Evolutionary conservation across 2,113 vertebrate species (phyloP).

Genomic region (Amazona guildingii): DNA sequence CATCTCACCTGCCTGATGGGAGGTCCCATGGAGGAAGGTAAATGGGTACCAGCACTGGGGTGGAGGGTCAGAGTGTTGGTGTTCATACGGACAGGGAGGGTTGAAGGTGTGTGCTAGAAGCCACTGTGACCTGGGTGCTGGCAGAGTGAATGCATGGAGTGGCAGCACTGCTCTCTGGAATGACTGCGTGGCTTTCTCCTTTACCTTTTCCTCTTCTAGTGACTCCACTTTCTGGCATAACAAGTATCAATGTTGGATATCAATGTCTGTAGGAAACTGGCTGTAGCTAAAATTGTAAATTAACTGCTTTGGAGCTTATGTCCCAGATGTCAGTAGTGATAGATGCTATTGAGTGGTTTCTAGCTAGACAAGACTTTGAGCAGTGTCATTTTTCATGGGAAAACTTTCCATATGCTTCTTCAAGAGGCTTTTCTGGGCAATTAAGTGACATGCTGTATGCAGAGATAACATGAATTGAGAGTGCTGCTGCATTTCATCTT

Average conservation of each 20-base stretch:
- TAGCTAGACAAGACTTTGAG: constrained; percentile 34
- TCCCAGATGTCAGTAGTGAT: constrained; percentile 35
- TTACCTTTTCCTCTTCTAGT: not conserved
- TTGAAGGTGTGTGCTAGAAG: not conserved
- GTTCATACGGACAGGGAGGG: not conserved
- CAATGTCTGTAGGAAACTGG: not conserved
- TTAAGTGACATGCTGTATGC: constrained; percentile 4
- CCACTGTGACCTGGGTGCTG: not conserved
- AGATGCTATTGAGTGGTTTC: constrained; percentile 30
- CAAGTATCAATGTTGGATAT: not conserved
- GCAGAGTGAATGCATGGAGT: not conserved
- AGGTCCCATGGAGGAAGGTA: not conserved
- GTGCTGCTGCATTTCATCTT: not conserved
- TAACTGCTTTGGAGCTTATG: constrained; percentile 14
- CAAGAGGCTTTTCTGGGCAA: constrained; percentile 17
- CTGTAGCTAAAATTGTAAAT: not conserved
- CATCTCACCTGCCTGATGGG: no score
- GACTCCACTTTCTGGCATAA: not conserved
- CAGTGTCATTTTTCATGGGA: constrained; percentile 5
- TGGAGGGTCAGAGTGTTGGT: not conserved
- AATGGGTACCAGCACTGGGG: not conserved
- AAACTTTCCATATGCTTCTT: constrained; percentile 39
- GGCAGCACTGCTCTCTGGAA: not conserved
- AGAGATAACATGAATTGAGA: not conserved
- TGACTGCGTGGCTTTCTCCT: not conserved